Percentiles rank a stretch among this genome's conserved stretches.
phyloP scores from a whole-genome alignment of 2,797 vertebrate species.

The Spinus pinus region DNA sequence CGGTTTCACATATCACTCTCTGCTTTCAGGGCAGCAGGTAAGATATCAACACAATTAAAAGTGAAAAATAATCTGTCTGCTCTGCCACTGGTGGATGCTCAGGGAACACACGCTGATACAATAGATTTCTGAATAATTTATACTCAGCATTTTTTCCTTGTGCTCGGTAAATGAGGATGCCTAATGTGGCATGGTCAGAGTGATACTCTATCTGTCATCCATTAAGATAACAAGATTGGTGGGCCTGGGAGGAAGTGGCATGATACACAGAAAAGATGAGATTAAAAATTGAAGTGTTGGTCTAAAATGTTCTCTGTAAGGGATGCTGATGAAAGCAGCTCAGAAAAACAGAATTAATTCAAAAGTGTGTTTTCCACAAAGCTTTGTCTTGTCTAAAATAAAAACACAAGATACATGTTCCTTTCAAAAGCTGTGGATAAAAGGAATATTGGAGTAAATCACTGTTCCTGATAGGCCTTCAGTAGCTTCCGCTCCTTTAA shows the following conservation, averaged over 20 bases:
- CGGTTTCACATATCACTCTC: conserved; percentile 83
- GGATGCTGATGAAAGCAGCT: conserved; percentile 37
- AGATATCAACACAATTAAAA: conserved; percentile 91
- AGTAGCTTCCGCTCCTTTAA: neutral
- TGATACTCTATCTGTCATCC: conserved; percentile 81
- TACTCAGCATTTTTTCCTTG: conserved; percentile 79
- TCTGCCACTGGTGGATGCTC: conserved; percentile 80
- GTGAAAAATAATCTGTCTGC: conserved; percentile 86
- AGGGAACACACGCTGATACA: conserved; percentile 81
- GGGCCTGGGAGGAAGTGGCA: conserved; percentile 55
- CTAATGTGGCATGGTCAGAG: conserved; percentile 73
- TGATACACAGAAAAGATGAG: conserved; percentile 4
- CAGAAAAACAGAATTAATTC: conserved; percentile 47
- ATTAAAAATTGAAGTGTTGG: conserved; percentile 60
- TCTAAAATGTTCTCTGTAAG: conserved; percentile 15
- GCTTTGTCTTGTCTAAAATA: neutral
- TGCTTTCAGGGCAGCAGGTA: conserved; percentile 84
- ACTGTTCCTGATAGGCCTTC: neutral
- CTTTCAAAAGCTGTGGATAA: neutral
- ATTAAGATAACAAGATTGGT: conserved; percentile 94
- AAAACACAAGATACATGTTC: neutral
- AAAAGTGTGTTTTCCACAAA: neutral
- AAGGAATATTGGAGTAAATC: neutral
- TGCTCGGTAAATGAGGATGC: conserved; percentile 93
- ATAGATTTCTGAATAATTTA: conserved; percentile 85